Evolutionary conservation across 2,113 vertebrate genomes (phyloP), one percentile per base, ranked within the genome.

Genomic region (Boulengeromyrus knoepffleri): DNA sequence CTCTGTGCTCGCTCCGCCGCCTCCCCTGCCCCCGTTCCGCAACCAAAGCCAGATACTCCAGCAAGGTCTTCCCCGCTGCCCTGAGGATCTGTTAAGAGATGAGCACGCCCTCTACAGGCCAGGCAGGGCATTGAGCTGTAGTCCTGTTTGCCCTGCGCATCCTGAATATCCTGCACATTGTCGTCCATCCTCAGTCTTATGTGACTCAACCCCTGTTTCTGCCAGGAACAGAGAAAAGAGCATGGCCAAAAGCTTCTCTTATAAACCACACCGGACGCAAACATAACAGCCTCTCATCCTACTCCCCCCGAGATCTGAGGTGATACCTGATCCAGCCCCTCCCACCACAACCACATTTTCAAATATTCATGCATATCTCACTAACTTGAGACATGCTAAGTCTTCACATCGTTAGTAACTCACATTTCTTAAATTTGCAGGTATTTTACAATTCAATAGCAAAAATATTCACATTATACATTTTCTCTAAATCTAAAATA

Each of bases 151-250:
- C 95, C 49, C 95, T 94, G 94, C 4, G 93, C 93, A 80, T 93
- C 91, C 91, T 92, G 95, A 27, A 95, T 96, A 91, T 97, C 97
- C 90, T 97, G 97, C 0, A 96, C 95, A 93, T 98, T 97, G 0
- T 97, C 97, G 92, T 98, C 97, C 91, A 97, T 97, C 87, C 97
- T 97, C 92, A 97, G 96, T 87, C 95, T 97, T 91, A 95, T 96
- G 95, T 96, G 97, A 3, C 96, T 96, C 93, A 96, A 97, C 93
- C 98, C 97, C 39, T 52, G 98, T 97, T 91, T 96, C 93, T 0
- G 94, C 96, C 94, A 89, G 84, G 87, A 89, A 46, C 36, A 42
- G 86, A 89, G 70, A 52, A 92, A 89, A 92, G 70, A 93, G 3
- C 92, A 47, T 7, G 31, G 36, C 49, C 70, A 31, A 70, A 70